A percentile compares a stretch with the other conserved stretches of the same genome.
These are phyloP conservation scores for Siniperca knerii DNA, from an alignment of 2,113 vertebrate genomes.

Conservation along the genomic window DNA sequence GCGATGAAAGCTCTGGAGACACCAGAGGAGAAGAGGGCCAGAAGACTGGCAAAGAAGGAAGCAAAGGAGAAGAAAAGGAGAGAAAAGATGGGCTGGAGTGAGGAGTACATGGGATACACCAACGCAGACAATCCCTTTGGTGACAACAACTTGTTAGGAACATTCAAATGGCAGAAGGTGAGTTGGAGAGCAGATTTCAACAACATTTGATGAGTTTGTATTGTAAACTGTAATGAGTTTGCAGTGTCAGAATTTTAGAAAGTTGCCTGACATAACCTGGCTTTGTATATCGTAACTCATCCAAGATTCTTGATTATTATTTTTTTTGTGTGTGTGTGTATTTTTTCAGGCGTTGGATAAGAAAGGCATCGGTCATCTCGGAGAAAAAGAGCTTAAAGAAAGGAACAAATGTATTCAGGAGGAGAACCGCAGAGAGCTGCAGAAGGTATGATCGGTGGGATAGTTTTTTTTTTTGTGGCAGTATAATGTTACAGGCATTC, in stretches of 20 bases:
- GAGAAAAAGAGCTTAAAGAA: constrained; percentile 97
- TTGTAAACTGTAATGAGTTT: background rate
- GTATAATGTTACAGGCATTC: background rate
- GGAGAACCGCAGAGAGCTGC: constrained; percentile 96
- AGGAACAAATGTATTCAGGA: constrained; percentile 96
- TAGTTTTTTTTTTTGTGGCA: background rate
- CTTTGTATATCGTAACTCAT: background rate
- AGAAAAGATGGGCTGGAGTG: constrained; percentile 99
- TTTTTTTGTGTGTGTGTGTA: background rate
- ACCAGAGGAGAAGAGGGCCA: constrained; percentile 94
- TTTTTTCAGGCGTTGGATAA: constrained; percentile 90
- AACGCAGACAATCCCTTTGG: constrained; percentile 99
- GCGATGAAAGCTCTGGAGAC: constrained; percentile 96
- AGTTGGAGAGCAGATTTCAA: constrained; percentile 20
- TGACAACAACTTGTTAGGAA: constrained; percentile 96
- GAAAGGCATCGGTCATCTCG: constrained; percentile 95
- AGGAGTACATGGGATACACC: constrained; percentile 99
- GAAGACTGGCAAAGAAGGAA: constrained; percentile 95
- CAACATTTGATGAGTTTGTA: background rate
- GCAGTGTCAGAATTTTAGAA: background rate
- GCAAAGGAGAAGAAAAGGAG: constrained; percentile 96
- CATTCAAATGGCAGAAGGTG: constrained; percentile 99
- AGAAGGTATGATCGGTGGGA: constrained; percentile 87
- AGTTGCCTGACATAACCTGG: background rate
- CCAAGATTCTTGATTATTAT: background rate